Evolutionary conservation across 2,113 vertebrate species (phyloP).

Genomic region (Dinomys branickii): DNA sequence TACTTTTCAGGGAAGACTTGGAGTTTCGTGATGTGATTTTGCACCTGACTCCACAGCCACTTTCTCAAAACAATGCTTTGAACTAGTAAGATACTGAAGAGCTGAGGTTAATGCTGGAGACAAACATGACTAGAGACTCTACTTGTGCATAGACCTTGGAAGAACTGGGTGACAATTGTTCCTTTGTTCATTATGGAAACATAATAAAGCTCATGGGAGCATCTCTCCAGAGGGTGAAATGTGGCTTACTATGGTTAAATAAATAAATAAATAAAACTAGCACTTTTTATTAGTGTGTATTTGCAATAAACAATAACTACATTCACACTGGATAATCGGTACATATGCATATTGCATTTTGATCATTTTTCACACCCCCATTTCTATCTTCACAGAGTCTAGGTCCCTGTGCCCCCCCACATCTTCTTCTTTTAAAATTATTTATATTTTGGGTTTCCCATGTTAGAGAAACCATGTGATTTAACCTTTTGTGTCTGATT

Average conservation of each 20-base stretch:
- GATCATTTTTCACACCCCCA: not conserved
- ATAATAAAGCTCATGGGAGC: not conserved
- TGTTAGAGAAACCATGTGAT: not conserved
- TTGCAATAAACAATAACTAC: not conserved
- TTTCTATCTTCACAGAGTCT: not conserved
- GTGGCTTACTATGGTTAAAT: not conserved
- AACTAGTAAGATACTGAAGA: not conserved
- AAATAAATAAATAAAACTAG: not conserved
- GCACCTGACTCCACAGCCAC: not conserved
- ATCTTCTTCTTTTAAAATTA: not conserved
- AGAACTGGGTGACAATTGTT: not conserved
- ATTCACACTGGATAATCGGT: not conserved
- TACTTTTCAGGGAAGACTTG: not conserved
- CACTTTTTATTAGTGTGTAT: not conserved
- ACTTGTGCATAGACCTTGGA: not conserved
- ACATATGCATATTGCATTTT: not conserved
- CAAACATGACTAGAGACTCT: not conserved
- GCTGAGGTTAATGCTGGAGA: not conserved
- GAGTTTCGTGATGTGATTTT: not conserved
- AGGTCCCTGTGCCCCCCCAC: not conserved
- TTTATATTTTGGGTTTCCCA: not conserved
- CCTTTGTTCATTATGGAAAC: conserved; percentile 36
- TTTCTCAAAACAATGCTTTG: not conserved
- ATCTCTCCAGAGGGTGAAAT: not conserved
- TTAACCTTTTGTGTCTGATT: not conserved